These are phyloP conservation scores for Erpobdella octoculata DNA, from an alignment of 2,888 invertebrate genomes.

Conservation along the genomic window DNA sequence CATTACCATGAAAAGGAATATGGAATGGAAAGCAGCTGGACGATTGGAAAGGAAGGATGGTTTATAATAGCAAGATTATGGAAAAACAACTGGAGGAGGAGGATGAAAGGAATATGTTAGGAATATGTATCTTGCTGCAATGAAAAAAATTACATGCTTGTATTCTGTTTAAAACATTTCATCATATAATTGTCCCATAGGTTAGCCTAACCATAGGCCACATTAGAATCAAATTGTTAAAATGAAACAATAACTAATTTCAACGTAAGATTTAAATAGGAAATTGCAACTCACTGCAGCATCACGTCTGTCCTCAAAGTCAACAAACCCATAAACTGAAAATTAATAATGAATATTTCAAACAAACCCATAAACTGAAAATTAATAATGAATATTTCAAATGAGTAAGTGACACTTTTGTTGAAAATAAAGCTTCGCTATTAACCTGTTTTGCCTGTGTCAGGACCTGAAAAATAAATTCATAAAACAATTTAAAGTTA, in stretches of 20 bases:
- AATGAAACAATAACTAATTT: slow-evolving; percentile 7
- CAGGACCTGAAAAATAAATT: slow-evolving; percentile 9
- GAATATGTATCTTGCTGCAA: neutral
- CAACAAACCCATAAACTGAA: slow-evolving; percentile 53
- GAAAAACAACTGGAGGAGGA: slow-evolving; percentile 4
- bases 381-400: neutral
- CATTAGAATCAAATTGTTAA: neutral
- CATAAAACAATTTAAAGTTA: neutral
- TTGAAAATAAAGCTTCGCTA: neutral
- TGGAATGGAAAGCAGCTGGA: slow-evolving; percentile 10
- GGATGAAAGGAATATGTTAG: slow-evolving; percentile 13
- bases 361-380: slow-evolving; percentile 53
- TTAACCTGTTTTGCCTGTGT: slow-evolving; percentile 11
- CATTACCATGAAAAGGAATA: slow-evolving; percentile 9
- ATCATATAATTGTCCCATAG: neutral
- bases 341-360: slow-evolving; percentile 29
- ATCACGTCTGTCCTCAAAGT: slow-evolving; percentile 53
- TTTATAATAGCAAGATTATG: slow-evolving; percentile 4
- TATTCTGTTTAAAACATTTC: slow-evolving; percentile 3
- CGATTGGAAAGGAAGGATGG: slow-evolving; percentile 12
- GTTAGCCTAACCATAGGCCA: neutral
- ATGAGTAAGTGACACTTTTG: neutral
- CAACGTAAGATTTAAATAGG: neutral
- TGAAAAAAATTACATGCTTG: slow-evolving; percentile 10
- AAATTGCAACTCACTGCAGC: slow-evolving; percentile 47